Conservation (phyloP, 1,140 invertebrate genomes). For the Drosophila lacteicornis region DNA sequence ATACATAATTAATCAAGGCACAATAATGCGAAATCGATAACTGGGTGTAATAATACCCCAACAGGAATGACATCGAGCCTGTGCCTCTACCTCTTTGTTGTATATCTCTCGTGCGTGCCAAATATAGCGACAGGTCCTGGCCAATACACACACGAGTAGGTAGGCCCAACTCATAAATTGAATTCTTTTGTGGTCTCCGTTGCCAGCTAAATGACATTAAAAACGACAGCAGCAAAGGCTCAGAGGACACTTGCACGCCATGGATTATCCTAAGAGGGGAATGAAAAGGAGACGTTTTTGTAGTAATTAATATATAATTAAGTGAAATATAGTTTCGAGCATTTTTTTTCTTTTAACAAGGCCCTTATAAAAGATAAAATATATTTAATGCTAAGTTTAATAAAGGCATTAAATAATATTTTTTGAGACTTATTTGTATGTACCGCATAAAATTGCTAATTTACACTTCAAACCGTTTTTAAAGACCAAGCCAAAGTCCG, state of each 20-base stretch:
- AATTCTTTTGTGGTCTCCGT: conserved; percentile 65
- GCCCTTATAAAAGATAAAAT: neutral
- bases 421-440: neutral
- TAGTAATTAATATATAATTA: neutral
- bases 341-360: neutral
- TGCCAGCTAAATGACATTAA: conserved; percentile 71
- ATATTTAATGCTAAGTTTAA: neutral
- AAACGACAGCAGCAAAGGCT: conserved; percentile 45
- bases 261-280: conserved; percentile 5
- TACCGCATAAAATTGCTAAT: neutral
- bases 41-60: conserved; percentile 62
- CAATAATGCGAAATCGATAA: conserved; percentile 80
- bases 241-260: conserved; percentile 36
- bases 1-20: conserved; percentile 70
- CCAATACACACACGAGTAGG: conserved; percentile 25
- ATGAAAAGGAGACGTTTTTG: neutral
- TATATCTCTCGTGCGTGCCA: conserved; percentile 62
- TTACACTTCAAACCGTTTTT: neutral
- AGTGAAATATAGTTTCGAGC: neutral
- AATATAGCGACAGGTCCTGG: conserved; percentile 76
- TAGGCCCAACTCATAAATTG: conserved; percentile 58
- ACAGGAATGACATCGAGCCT: conserved; percentile 22
- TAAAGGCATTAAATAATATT: neutral
- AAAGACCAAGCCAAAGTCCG: neutral
- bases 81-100: conserved; percentile 7